Evolutionary conservation across 2,113 vertebrate genomes (phyloP), one percentile per base, ranked within the genome.

Genomic region (Sorex araneus): DNA sequence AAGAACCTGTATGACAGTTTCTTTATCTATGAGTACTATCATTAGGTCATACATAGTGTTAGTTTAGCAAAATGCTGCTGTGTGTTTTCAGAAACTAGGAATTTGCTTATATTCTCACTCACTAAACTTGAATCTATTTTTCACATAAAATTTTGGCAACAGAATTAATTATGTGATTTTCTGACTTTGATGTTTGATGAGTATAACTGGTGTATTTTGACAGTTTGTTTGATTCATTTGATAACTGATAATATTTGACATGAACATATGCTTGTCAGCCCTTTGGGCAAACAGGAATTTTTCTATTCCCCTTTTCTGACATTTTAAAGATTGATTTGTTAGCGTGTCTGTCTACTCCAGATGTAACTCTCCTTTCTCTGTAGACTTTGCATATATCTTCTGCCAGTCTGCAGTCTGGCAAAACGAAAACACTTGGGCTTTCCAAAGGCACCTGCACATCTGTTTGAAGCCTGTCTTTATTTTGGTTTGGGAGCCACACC

Each of bases 191-290:
- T 89, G 40, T 69, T 69, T 69, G 40, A 40, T 89, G 40, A 27
- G 40, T 50, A 47, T 69, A 47, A 67, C 69, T 78, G 74, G 36
- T 54, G 54, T 54, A 8, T 36, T 8, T 84, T 60, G 11, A 54
- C 54, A 64, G 75, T 73, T 85, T 70, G 75, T 73, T 85, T 70
- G 3, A 11, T 94, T 90, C 32, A 25, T 75, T 57, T 85, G 69
- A 60, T 77, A 69, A 28, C 47, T 47, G 3, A 5, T 8, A 43
- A 54, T 40, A 36, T 80, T 47, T 64, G 40, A 54, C 60, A 63
- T 75, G 43, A 54, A 64, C 66, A 54, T 60, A n/a, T 5, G 64
- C 64, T 67, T 64, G 23, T 63, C 54, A 50, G 47, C 30, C 63
- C 13, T 75, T 75, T 64, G 43, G 23, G 13, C 12, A 43, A 54